Evolutionary conservation across 2,113 vertebrate species (phyloP).

Genomic region (Cyphomyrus discorhynchus): DNA sequence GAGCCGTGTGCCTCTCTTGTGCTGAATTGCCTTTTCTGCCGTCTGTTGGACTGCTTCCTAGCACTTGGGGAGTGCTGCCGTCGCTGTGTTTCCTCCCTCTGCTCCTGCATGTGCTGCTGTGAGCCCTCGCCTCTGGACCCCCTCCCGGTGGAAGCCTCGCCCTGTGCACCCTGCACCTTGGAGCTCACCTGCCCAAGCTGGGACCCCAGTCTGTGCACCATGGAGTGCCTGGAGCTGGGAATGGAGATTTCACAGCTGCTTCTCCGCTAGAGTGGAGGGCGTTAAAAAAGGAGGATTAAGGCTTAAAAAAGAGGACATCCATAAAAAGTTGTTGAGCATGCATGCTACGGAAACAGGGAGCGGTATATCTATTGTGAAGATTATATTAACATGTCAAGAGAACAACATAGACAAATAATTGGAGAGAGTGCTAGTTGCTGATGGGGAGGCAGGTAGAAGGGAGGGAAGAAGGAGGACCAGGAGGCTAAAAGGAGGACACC

Average conservation of each 20-base stretch:
- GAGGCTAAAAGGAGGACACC: background rate
- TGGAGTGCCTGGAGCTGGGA: conserved; percentile 39
- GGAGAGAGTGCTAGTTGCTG: background rate
- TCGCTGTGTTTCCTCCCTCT: background rate
- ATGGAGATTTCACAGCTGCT: conserved; percentile 36
- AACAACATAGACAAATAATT: background rate
- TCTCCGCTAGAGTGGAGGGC: conserved; percentile 23
- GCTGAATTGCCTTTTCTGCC: conserved; percentile 38
- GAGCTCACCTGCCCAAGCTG: conserved; percentile 18
- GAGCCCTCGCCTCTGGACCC: conserved; percentile 25
- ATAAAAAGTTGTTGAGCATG: background rate
- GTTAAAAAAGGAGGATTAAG: background rate
- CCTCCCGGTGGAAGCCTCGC: conserved; percentile 29
- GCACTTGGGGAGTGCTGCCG: conserved; percentile 22
- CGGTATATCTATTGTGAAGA: background rate
- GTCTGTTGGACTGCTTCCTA: conserved; percentile 30
- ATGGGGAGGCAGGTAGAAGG: background rate
- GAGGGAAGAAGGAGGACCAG: background rate
- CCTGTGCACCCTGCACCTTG: conserved; percentile 15
- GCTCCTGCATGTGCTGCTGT: conserved; percentile 8
- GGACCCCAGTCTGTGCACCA: conserved; percentile 28
- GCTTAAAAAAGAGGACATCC: background rate
- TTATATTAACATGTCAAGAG: background rate
- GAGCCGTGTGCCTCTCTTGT: conserved; percentile 35
- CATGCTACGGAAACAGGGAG: background rate